A percentile compares a stretch with the other conserved stretches of the same genome.
phyloP scores from a whole-genome alignment of 2,113 vertebrate species.

The Desmodus rotundus region DNA sequence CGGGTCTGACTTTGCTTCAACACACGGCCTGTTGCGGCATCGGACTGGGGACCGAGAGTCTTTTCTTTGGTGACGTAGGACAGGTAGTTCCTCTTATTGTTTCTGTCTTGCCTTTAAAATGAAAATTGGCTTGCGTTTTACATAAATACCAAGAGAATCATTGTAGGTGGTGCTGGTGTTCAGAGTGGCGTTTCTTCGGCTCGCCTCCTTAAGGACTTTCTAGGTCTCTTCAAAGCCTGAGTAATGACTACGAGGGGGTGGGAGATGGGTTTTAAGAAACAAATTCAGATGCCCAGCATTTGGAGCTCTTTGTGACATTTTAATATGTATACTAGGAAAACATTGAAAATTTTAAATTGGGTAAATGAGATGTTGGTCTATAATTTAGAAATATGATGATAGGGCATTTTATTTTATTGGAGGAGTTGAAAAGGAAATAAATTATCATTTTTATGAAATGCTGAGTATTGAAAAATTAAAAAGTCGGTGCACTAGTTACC shows the following conservation, averaged over 20 bases:
- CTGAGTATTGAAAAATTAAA: neutral
- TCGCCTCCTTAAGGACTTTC: neutral
- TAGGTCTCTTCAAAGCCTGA: neutral
- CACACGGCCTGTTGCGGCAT: neutral
- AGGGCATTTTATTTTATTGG: neutral
- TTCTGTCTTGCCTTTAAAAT: neutral
- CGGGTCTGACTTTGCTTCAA: neutral
- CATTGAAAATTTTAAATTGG: neutral
- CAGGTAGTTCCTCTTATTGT: neutral
- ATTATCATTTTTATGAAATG: neutral
- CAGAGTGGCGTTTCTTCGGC: neutral
- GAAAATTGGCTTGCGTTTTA: neutral
- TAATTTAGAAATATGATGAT: neutral
- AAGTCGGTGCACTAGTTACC: neutral
- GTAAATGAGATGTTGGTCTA: neutral
- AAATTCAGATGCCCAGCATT: neutral
- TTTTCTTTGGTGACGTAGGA: neutral
- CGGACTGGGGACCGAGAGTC: neutral
- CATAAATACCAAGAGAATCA: neutral
- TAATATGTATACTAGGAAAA: neutral
- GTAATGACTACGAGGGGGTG: neutral
- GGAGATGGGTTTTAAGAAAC: neutral
- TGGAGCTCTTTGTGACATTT: neutral
- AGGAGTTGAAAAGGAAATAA: conserved; percentile 5
- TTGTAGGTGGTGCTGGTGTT: neutral